These are phyloP conservation scores for Syndactyla subalaris DNA, from an alignment of 2,797 vertebrate species.

Conservation along the genomic window DNA sequence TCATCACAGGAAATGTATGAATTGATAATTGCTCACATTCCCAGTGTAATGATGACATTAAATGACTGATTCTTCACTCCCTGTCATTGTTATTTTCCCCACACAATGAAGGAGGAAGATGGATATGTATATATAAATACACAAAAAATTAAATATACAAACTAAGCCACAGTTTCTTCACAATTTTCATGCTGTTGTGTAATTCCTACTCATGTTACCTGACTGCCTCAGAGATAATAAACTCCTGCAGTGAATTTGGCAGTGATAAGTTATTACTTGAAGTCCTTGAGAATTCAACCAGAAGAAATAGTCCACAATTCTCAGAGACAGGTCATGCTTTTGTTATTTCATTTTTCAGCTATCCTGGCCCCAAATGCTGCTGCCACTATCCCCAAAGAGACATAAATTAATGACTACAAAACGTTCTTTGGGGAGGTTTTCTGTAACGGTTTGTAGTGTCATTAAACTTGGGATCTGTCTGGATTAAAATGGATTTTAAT, in stretches of 20 bases:
- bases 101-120: neutral
- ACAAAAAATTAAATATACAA: neutral
- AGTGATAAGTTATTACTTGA: neutral
- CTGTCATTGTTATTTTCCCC: neutral
- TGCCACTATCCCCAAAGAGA: neutral
- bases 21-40: neutral
- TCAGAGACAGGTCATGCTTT: neutral
- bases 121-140: rapidly evolving
- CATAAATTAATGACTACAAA: neutral
- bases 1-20: neutral
- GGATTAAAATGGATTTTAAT: neutral
- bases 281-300: neutral
- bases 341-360: neutral
- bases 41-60: neutral
- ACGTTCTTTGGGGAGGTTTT: neutral
- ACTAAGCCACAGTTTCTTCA: neutral
- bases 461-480: neutral
- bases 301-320: neutral
- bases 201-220: neutral
- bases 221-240: neutral
- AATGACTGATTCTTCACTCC: neutral
- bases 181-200: neutral
- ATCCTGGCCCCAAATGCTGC: neutral
- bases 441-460: neutral
- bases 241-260: neutral